Evolutionary conservation across 2,797 vertebrate genomes (phyloP).

Genomic region (Coccyzus lansbergi): DNA sequence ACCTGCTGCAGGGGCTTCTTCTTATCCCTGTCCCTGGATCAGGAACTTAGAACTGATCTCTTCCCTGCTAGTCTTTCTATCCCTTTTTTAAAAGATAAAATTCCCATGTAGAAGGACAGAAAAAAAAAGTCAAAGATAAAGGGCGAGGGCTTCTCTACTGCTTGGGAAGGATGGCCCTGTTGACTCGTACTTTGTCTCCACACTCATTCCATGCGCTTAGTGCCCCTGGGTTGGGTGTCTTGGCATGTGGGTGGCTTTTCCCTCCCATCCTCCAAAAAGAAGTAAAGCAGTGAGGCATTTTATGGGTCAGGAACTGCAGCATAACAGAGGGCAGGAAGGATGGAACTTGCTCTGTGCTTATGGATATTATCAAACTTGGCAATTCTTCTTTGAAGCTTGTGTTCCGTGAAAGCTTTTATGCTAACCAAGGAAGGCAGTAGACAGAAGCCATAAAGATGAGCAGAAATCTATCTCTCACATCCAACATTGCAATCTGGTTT

Average conservation of each 20-base stretch:
- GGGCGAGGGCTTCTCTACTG: neutral
- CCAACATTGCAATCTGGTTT: neutral
- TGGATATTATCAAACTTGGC: neutral
- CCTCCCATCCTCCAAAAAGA: neutral
- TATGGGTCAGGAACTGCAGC: neutral
- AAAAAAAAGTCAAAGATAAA: neutral
- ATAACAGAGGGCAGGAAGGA: neutral
- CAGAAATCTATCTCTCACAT: neutral
- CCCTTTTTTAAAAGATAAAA: accelerated
- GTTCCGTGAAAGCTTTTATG: neutral
- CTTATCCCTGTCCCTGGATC: neutral
- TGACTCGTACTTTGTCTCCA: neutral
- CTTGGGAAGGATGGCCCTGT: accelerated
- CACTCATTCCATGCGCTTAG: neutral
- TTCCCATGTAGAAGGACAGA: neutral
- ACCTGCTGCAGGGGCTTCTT: neutral
- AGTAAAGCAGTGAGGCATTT: neutral
- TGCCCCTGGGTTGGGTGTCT: accelerated
- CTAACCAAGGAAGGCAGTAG: neutral
- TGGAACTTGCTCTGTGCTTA: neutral
- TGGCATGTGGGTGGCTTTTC: neutral
- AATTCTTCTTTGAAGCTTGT: neutral
- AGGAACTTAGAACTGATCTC: neutral
- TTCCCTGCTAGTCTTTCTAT: neutral
- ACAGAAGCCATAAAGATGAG: neutral